Base-by-base conservation (phyloP, 2,113 vertebrate genomes). In the Hassar affinis region DNA sequence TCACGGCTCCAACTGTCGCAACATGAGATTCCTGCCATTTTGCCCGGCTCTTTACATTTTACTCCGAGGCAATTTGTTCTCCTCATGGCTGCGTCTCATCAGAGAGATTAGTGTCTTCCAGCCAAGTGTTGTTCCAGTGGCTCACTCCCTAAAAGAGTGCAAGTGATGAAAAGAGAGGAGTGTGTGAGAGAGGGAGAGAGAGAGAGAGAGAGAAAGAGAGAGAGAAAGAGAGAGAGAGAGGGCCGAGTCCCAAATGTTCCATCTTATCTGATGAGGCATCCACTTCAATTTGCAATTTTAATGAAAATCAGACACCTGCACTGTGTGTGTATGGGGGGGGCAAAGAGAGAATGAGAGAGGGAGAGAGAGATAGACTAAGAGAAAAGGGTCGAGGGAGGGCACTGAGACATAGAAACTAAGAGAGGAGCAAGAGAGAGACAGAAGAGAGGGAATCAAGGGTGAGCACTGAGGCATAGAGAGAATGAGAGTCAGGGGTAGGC, bases 261-360 rank as follows among this genome's bases (percentile, higher is more conserved):
- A 91, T 94, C 95, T 97, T 95, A 96, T 95, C 94, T 93, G 94
- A 95, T 95, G 91, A 85, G 93, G 94, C 90, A 92, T 94, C 93
- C 90, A 87, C 91, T 88, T 89, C 88, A 92, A 95, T 95, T 95
- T 96, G 94, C 95, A 95, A 94, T 96, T 96, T 96, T 96, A 96
- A 97, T 98, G 96, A 96, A 95, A 96, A 95, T 93, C 93, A 95
- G 94, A 96, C 97, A 96, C 96, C 96, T 96, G 95, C 90, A 88
- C 90, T 92, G 91, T 47, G 22, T 47, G 5, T 72, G 5, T 71
- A 4, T 47, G 68, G 45, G 18, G 22, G 18, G 18, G 35, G 1
- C 17, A 42, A 38, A 45, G 18, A 42, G 6, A 3, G 59, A 64
- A n/a, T 30, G 61, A 62, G 17, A 42, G 33, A n/a, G 15, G 22